Evolutionary conservation across 2,113 vertebrate genomes (phyloP).

Genomic region (Nicator chloris): DNA sequence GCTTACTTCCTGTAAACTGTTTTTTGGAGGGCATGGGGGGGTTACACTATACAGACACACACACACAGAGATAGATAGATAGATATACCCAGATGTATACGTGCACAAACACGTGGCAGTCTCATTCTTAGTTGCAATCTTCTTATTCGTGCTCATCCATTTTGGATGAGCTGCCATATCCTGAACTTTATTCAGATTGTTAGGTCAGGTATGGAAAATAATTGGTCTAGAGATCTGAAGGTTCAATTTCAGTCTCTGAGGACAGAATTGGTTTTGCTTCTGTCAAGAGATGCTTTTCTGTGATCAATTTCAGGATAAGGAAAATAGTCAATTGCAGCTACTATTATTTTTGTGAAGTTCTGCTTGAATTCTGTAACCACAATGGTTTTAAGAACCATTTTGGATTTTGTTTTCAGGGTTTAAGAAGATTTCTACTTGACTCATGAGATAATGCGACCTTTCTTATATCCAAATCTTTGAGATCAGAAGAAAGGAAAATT

Average conservation of each 20-base stretch:
- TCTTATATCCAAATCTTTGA: constrained; percentile 68
- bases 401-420: constrained; percentile 67
- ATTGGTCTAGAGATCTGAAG: not conserved
- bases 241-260: not conserved
- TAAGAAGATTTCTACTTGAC: constrained; percentile 68
- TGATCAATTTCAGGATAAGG: not conserved
- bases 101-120: not conserved
- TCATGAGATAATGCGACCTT: constrained; percentile 65
- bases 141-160: not conserved
- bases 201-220: not conserved
- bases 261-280: not conserved
- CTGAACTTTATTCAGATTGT: not conserved
- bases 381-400: constrained; percentile 68
- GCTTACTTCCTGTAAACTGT: not conserved
- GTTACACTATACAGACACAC: not conserved
- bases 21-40: accelerated
- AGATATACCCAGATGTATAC: not conserved
- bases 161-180: not conserved
- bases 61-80: accelerated
- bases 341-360: constrained; percentile 31
- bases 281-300: not conserved
- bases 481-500: constrained; percentile 66
- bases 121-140: not conserved
- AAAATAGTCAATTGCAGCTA: not conserved
- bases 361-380: constrained; percentile 59